Evolutionary conservation across 2,888 invertebrate species (phyloP), one percentile per base, ranked within the genome.

Genomic region (Thecophora atra): DNA sequence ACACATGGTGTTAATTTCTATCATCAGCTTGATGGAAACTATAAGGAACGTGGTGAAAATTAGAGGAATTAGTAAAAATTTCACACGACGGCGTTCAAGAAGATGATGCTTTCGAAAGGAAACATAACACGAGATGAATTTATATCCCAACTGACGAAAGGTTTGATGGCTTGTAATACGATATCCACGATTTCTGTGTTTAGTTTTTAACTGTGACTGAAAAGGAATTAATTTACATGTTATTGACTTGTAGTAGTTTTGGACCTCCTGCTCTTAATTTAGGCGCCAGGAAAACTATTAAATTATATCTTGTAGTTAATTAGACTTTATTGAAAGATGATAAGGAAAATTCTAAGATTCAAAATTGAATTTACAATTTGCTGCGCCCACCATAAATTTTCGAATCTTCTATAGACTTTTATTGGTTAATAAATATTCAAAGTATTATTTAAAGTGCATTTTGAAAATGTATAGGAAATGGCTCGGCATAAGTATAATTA

Each of bases 1-100:
- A 75, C 81, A 80, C 78, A 80, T 80, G 80, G 74, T 70, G 73
- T 67, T 54, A 52, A 67, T 54, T 47, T 67, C 24, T 42, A 21
- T 54, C 54, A 13, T 17, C 67, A 65, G 17, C 11, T 17, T 51
- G 5, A 15, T 6, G 15, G 54, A 54, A 54, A 54, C 21, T 37
- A 8, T 19, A 24, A 47, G 21, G 19, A 67, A 54, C 8, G 67
- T 47, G 15, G n/a, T 21, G 67, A 67, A 54, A n/a, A 47, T 24
- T 37, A 54, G 28, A 24, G n/a, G 30, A 28, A 30, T 28, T 37
- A 37, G 21, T 37, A 26, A 28, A n/a, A 65, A 37, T n/a, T 30
- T 3, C 37, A 19, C n/a, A 67, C 26, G 54, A 37, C 19, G 26
- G n/a, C 19, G 52, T 13, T n/a, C 8, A 8, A 13, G 1, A 54